phyloP scores from a whole-genome alignment of 1,140 invertebrate genomes.

The Archegozetes longisetosus region DNA sequence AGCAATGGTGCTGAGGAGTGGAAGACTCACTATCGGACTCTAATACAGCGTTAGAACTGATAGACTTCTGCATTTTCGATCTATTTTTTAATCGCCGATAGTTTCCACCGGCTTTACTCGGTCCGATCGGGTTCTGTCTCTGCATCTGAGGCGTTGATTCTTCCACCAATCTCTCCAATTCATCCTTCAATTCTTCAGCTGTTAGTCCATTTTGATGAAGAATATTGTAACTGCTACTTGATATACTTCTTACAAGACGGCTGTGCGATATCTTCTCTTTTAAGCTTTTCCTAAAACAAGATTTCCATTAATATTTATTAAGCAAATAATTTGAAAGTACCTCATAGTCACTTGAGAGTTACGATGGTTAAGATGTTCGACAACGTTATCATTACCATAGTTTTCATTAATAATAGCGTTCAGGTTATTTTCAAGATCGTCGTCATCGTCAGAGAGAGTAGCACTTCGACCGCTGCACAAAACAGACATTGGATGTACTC shows the following conservation, averaged over 20 bases:
- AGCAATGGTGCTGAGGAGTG: slow-evolving; percentile 16
- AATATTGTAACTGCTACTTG: slow-evolving; percentile 22
- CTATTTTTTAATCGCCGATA: slow-evolving; percentile 1
- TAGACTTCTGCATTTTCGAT: slow-evolving; percentile 20
- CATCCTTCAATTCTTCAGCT: slow-evolving; percentile 16
- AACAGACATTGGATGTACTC: slow-evolving; percentile 20
- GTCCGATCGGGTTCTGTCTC: slow-evolving; percentile 17
- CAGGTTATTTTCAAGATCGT: slow-evolving; percentile 14
- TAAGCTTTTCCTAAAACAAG: slow-evolving; percentile 14
- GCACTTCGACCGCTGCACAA: slow-evolving; percentile 18
- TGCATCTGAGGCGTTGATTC: background rate
- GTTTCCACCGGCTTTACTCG: slow-evolving; percentile 2
- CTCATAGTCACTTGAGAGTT: background rate
- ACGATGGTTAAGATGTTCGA: too few relatives aligned
- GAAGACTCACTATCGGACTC: slow-evolving; percentile 20
- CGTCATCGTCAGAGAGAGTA: slow-evolving; percentile 19
- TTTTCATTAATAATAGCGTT: slow-evolving; percentile 1
- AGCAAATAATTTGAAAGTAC: background rate
- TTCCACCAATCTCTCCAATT: slow-evolving; percentile 20
- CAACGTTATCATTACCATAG: background rate
- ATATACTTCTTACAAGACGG: slow-evolving; percentile 22
- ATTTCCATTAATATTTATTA: background rate
- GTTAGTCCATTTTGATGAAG: slow-evolving; percentile 13
- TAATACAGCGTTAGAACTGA: slow-evolving; percentile 23
- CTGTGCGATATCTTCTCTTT: slow-evolving; percentile 19